A percentile compares a stretch with the other conserved stretches of the same genome.
Conservation (phyloP, 2,113 vertebrate species). For the Coracopsis vasa region DNA sequence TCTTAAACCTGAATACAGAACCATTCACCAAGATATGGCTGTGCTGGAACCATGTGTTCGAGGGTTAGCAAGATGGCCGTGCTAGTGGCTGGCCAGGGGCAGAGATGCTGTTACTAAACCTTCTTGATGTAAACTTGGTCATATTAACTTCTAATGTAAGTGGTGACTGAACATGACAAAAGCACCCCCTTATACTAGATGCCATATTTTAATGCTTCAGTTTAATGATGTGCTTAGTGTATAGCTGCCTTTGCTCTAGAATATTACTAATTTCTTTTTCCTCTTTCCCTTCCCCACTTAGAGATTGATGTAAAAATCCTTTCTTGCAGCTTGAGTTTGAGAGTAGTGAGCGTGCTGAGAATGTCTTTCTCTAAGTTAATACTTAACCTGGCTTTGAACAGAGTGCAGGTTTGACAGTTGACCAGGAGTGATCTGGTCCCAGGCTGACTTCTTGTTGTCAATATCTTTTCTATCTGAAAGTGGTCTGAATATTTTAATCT, state of each 20-base stretch:
- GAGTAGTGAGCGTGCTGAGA: background rate
- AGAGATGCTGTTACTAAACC: background rate
- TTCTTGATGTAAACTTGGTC: background rate
- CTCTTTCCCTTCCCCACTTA: background rate
- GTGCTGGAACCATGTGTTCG: rapidly evolving
- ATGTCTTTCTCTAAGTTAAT: background rate
- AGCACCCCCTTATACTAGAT: background rate
- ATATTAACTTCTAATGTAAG: rapidly evolving
- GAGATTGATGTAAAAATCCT: background rate
- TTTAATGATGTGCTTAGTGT: background rate
- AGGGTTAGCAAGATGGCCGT: background rate
- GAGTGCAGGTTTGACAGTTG: background rate
- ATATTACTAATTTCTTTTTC: background rate
- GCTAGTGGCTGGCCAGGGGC: background rate
- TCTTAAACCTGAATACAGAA: background rate
- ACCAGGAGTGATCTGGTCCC: background rate
- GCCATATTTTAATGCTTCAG: background rate
- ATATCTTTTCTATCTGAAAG: background rate
- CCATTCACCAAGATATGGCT: rapidly evolving
- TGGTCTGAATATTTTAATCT: background rate
- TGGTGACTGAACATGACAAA: background rate
- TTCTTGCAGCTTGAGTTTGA: background rate
- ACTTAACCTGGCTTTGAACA: background rate
- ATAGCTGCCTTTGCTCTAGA: background rate
- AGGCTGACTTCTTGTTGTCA: background rate